A percentile compares a stretch with the other conserved stretches of the same genome.
Conservation (phyloP, 2,113 vertebrate genomes). For the Tretioscincus oriximinensis region DNA sequence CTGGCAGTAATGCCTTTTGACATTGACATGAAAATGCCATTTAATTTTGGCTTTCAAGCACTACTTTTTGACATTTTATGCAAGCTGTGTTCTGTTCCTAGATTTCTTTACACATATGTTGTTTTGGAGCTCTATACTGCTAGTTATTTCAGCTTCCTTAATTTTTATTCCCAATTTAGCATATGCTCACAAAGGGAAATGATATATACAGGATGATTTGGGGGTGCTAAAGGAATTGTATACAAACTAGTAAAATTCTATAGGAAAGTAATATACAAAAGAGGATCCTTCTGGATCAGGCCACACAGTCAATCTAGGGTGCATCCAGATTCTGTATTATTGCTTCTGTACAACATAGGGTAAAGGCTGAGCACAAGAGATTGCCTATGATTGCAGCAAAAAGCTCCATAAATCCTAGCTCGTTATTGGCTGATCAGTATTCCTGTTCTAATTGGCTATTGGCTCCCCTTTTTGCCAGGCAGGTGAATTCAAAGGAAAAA, state of each 20-base stretch:
- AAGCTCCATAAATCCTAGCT: no score
- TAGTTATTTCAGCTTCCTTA: slow-evolving; percentile 15
- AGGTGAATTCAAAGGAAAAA: no score
- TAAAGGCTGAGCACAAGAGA: no score
- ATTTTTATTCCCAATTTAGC: background rate
- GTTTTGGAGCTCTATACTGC: slow-evolving; percentile 17
- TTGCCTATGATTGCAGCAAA: no score
- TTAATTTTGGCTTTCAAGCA: background rate
- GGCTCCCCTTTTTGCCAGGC: no score
- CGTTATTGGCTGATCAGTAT: no score
- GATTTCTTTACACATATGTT: slow-evolving; percentile 30
- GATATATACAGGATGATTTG: background rate
- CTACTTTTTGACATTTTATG: slow-evolving; percentile 27
- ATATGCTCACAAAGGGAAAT: background rate
- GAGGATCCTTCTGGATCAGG: no score
- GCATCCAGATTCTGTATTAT: no score
- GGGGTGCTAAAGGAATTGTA: background rate
- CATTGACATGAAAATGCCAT: background rate
- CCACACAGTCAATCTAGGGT: no score
- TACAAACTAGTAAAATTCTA: background rate
- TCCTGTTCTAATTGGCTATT: no score
- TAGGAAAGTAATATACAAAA: background rate
- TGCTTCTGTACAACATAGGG: no score
- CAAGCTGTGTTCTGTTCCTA: slow-evolving; percentile 18
- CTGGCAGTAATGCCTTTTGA: background rate